Evolutionary conservation across 2,797 vertebrate species (phyloP).

Genomic region (Esox lucius): DNA sequence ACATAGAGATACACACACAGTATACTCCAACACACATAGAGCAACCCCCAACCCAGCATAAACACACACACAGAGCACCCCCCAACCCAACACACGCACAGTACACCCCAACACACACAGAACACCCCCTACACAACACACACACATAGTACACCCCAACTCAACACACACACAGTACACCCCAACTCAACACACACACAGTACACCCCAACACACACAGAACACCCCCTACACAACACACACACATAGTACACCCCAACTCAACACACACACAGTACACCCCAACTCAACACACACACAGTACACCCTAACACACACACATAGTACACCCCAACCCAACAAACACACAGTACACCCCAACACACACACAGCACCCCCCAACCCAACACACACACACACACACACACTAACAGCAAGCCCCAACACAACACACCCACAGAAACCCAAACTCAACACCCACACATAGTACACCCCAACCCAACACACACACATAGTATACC

Average conservation of each 20-base stretch:
- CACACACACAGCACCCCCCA: not conserved
- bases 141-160: not conserved
- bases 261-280: too few relatives aligned
- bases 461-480: too few relatives aligned
- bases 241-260: too few relatives aligned
- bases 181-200: not conserved
- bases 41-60: not conserved
- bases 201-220: too few relatives aligned
- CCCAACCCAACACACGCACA: not conserved
- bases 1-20: not conserved
- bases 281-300: not conserved
- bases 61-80: not conserved
- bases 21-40: not conserved
- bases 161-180: not conserved
- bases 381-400: not conserved
- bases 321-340: not conserved
- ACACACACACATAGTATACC: slow-evolving; percentile 6
- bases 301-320: not conserved
- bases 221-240: too few relatives aligned
- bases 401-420: too few relatives aligned
- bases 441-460: not conserved
- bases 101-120: not conserved
- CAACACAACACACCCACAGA: too few relatives aligned
- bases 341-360: too few relatives aligned
- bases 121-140: not conserved